Conservation (phyloP, 2,888 invertebrate genomes). For the Agrotis segetum region DNA sequence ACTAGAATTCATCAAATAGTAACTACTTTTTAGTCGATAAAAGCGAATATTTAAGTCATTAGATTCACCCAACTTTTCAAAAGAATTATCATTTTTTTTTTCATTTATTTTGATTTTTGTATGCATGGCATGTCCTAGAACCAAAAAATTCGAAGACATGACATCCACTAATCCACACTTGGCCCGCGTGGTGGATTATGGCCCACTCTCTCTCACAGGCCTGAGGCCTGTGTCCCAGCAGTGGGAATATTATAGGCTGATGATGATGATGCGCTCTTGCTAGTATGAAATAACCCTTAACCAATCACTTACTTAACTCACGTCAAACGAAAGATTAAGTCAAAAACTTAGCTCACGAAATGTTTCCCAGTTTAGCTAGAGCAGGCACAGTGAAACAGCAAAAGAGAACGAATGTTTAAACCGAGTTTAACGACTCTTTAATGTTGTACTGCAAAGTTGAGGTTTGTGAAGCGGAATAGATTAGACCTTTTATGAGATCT, state of each 20-base stretch:
- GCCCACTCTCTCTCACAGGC: no score
- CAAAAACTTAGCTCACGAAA: conserved; percentile 56
- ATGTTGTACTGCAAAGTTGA: conserved; percentile 67
- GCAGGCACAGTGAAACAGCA: conserved; percentile 62
- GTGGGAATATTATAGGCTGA: no score
- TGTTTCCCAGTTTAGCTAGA: conserved; percentile 53
- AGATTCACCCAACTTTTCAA: not conserved
- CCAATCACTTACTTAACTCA: conserved; percentile 33
- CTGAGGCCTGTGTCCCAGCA: no score
- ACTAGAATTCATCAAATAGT: conserved; percentile 8
- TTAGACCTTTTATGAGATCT: conserved; percentile 65
- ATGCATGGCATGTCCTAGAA: no score
- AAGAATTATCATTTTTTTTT: not conserved
- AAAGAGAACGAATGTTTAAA: conserved; percentile 70
- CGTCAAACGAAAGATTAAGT: conserved; percentile 59
- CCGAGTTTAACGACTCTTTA: conserved; percentile 74
- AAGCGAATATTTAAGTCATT: not conserved
- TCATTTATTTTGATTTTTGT: no score
- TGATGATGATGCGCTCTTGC: no score
- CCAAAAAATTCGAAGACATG: no score
- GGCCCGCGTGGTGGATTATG: no score
- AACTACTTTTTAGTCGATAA: not conserved
- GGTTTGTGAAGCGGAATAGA: conserved; percentile 67
- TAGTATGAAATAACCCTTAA: conserved; percentile 3
- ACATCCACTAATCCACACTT: no score